These are phyloP conservation scores for Drosophila sp. DNA, from an alignment of 1,140 invertebrate species.

Conservation along the genomic window DNA sequence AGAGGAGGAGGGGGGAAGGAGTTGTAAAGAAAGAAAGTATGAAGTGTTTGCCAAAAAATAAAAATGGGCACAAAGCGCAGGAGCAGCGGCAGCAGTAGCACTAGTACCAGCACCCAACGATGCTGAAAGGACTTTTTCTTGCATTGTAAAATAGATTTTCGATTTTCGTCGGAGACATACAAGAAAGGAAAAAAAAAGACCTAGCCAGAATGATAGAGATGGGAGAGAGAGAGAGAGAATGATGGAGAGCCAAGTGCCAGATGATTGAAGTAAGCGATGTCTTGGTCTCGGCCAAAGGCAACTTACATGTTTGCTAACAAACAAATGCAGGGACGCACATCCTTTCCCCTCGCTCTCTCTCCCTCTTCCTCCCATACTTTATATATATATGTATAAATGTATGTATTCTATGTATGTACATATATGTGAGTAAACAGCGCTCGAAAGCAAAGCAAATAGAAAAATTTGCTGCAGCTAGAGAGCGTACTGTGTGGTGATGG, in stretches of 20 bases:
- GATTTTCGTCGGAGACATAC: conserved; percentile 19
- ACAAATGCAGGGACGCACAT: conserved; percentile 67
- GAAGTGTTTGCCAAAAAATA: conserved; percentile 63
- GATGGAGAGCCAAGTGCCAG: conserved; percentile 60
- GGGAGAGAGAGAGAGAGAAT: conserved; percentile 26
- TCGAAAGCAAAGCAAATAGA: conserved; percentile 79
- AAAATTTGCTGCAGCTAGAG: conserved; percentile 67
- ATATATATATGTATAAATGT: conserved; percentile 43
- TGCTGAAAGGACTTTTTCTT: conserved; percentile 53
- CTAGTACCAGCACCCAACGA: conserved; percentile 31
- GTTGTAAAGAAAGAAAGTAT: conserved; percentile 35
- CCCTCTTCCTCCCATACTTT: neutral
- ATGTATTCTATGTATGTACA: conserved; percentile 13
- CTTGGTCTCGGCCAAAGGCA: conserved; percentile 68
- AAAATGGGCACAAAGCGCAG: conserved; percentile 43
- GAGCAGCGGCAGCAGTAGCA: conserved; percentile 24
- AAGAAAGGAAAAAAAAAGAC: neutral
- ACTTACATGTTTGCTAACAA: conserved; percentile 81
- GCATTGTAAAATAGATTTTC: conserved; percentile 51
- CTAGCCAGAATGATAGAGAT: neutral
- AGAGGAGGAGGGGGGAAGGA: neutral
- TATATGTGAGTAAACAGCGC: conserved; percentile 71
- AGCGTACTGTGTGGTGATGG: neutral
- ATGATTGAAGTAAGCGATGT: conserved; percentile 56
- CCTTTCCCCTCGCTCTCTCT: neutral